Base-by-base conservation (phyloP, 2,797 vertebrate genomes). In the Mus minutoides region DNA sequence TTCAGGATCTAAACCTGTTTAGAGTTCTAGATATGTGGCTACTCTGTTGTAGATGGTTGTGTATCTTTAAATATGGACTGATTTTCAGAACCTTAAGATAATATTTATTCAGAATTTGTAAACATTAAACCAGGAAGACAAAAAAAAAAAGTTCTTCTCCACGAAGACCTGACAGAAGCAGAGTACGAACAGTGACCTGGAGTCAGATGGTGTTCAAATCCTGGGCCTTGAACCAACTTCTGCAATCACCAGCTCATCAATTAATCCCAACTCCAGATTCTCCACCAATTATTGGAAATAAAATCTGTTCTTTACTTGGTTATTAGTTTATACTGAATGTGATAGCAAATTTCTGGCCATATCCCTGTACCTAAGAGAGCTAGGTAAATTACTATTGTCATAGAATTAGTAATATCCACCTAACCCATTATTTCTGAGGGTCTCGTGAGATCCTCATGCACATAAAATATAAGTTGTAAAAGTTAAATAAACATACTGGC, bases 261-360 rank as follows among this genome's bases (percentile, higher is more conserved):
- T 90, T 95, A 77, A 84, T 58, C 69, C 77, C 22, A 67, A 49
- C 46, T 84, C 22, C 6, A 62, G n/a, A 86, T 31, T 88, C 6
- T 13, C 46, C 31, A 14, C 60, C 71, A 73, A 52, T 62, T 77
- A 90, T 62, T 79, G 49, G 21, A 37, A 43, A 22, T 40, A 92
- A 96, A 94, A 95, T 3, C 40, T 95, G 87, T 24, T 93, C 60
- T 83, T 80, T 62, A 85, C 54, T 94, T 94, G 49, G 5, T 43
- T 85, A 31, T 69, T 54, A 83, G 34, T 78, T 79, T 79, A 84
- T 56, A 40, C 37, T 60, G 87, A 86, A 91, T n/a, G 9, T 67
- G 26, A 21, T 77, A 31, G 22, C 58, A 82, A 52, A 14, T 73
- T 60, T 3, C 8, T 76, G 29, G 29, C 43, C 2, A 9, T 24